These are phyloP conservation scores for Rissa tridactyla DNA, from an alignment of 2,113 vertebrate genomes.

Conservation along the genomic window DNA sequence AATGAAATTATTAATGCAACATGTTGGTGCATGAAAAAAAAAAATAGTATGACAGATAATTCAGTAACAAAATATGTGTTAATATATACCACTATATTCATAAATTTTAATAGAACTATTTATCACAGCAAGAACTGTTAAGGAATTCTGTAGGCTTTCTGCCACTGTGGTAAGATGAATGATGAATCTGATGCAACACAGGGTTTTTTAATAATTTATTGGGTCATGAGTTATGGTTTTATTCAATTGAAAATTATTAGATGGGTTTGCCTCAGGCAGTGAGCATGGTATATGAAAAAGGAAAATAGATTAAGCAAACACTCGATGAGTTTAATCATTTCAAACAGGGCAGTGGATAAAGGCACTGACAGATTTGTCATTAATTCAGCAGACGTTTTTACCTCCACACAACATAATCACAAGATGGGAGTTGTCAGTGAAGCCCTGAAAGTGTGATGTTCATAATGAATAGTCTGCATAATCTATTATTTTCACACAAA, in stretches of 20 bases:
- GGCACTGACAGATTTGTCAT: conserved; percentile 65
- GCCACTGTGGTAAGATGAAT: conserved; percentile 65
- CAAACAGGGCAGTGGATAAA: conserved; percentile 67
- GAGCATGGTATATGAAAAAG: conserved; percentile 64
- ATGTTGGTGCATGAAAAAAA: neutral
- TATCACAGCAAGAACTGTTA: conserved; percentile 64
- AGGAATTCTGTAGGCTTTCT: conserved; percentile 66
- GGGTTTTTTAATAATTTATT: conserved; percentile 79
- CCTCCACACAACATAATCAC: conserved; percentile 66
- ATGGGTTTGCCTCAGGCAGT: conserved; percentile 73
- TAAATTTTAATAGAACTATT: conserved; percentile 75
- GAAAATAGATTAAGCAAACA: conserved; percentile 80
- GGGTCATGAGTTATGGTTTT: conserved; percentile 80
- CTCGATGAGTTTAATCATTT: conserved; percentile 76
- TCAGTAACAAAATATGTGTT: conserved; percentile 47
- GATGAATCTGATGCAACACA: conserved; percentile 67
- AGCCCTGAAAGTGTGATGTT: conserved; percentile 43
- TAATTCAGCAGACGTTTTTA: conserved; percentile 72
- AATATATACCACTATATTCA: conserved; percentile 57
- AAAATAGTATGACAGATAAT: conserved; percentile 42
- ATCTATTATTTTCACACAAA: conserved; percentile 48
- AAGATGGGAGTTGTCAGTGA: conserved; percentile 57
- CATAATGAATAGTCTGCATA: conserved; percentile 36
- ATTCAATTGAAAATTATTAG: conserved; percentile 81
- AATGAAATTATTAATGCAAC: conserved; percentile 20